A percentile compares a stretch with the other conserved stretches of the same genome.
Conservation (phyloP, 1,140 invertebrate genomes). For the Brachionus angularis region DNA sequence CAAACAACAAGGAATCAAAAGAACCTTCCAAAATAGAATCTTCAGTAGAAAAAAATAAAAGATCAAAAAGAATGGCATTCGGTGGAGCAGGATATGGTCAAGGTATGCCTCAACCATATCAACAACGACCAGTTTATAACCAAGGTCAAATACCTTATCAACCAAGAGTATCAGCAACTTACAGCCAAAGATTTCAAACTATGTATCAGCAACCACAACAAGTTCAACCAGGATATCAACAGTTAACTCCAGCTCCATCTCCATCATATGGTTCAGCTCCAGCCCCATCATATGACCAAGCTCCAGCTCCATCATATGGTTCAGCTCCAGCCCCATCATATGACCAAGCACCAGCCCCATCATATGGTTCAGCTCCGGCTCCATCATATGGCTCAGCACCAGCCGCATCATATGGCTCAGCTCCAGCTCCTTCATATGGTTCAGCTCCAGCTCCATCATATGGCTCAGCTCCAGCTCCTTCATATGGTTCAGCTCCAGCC, state of each 20-base stretch:
- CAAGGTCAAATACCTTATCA: not conserved
- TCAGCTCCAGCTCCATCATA: not conserved
- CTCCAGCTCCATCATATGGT: not conserved
- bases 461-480: not conserved
- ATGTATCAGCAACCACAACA: not conserved
- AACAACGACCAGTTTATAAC: not conserved
- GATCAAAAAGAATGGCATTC: conserved; percentile 7
- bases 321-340: not conserved
- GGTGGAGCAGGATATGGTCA: not conserved
- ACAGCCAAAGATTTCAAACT: no score
- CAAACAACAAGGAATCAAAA: conserved; percentile 10
- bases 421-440: not conserved
- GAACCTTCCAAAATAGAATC: no score
- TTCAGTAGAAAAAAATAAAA: not conserved
- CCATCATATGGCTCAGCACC: not conserved
- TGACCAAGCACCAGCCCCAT: not conserved
- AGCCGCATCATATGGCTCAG: not conserved
- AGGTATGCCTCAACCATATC: conserved; percentile 1
- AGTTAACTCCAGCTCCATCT: not conserved
- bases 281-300: not conserved
- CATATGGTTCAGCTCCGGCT: not conserved
- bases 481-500: not conserved
- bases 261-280: not conserved
- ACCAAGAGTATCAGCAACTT: not conserved
- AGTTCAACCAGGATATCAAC: not conserved